phyloP scores from a whole-genome alignment of 64 coral and sea anemone genomes.

The Exaiptasia diaphana region DNA sequence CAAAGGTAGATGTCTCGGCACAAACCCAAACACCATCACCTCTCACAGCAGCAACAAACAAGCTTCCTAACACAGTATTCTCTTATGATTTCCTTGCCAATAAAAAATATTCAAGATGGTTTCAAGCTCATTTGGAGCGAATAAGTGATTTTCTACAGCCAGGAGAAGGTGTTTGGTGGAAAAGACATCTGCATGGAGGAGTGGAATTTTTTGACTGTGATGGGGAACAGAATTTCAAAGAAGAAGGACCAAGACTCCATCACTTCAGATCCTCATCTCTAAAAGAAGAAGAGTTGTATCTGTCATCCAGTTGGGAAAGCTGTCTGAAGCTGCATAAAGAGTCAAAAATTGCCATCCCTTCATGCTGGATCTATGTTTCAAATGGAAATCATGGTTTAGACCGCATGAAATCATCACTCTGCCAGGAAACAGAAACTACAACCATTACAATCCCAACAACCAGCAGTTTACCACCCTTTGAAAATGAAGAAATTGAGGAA shows the following conservation, averaged over 20 bases:
- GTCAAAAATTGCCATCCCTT: neutral
- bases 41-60: neutral
- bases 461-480: neutral
- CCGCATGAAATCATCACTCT: neutral
- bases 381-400: neutral
- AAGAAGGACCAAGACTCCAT: neutral
- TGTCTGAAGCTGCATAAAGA: neutral
- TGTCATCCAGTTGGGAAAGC: neutral
- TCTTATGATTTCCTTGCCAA: neutral
- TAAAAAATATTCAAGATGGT: neutral
- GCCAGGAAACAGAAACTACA: neutral
- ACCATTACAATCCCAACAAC: neutral
- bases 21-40: neutral
- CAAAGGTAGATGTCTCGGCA: neutral
- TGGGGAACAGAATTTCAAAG: neutral
- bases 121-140: neutral
- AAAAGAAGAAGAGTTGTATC: neutral
- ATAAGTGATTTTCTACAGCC: constrained; percentile 18
- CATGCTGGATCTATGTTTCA: neutral
- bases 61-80: neutral
- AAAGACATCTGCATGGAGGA: neutral
- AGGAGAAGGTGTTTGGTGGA: constrained; percentile 26
- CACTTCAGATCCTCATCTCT: constrained; percentile 8
- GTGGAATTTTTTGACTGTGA: constrained; percentile 8
- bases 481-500: neutral